Percentiles rank a stretch among this genome's conserved stretches.
These are phyloP conservation scores for Chlorops oryzae DNA, from an alignment of 1,140 invertebrate genomes.

Conservation along the genomic window DNA sequence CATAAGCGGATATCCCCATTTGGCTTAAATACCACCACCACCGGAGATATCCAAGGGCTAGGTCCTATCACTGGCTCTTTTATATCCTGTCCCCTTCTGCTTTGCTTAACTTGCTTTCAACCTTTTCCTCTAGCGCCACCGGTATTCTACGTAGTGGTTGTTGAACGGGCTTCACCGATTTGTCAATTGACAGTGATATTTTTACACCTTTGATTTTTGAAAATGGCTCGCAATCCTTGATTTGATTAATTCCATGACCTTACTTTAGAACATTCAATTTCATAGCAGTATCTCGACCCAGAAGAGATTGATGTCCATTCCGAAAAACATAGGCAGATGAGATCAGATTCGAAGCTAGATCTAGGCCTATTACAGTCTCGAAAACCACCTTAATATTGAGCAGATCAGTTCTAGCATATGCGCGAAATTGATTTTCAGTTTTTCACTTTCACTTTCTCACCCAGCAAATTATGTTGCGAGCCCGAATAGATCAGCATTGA, in stretches of 20 bases:
- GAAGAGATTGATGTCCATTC: slow-evolving; percentile 19
- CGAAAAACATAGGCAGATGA: slow-evolving; percentile 19
- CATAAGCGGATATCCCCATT: slow-evolving; percentile 16
- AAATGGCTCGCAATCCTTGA: slow-evolving; percentile 12
- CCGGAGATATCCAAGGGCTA: slow-evolving; percentile 16
- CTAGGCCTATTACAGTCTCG: slow-evolving; percentile 16
- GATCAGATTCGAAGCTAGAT: slow-evolving; percentile 11
- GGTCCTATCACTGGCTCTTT: slow-evolving; percentile 22
- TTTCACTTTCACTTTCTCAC: slow-evolving; percentile 12
- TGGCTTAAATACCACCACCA: slow-evolving; percentile 16
- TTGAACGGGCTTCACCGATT: slow-evolving; percentile 8
- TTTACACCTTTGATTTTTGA: slow-evolving; percentile 19
- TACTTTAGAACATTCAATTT: slow-evolving; percentile 17
- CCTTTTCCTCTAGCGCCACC: slow-evolving; percentile 14
- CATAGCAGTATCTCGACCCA: slow-evolving; percentile 17
- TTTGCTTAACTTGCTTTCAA: slow-evolving; percentile 18
- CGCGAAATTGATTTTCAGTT: slow-evolving; percentile 15
- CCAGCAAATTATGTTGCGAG: slow-evolving; percentile 15
- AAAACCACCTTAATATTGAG: slow-evolving; percentile 18
- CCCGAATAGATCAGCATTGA: slow-evolving; percentile 18
- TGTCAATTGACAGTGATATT: slow-evolving; percentile 18
- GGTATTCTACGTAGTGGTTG: slow-evolving; percentile 11
- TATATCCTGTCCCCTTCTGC: slow-evolving; percentile 18
- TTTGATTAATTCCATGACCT: slow-evolving; percentile 10
- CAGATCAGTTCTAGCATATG: slow-evolving; percentile 16